Evolutionary conservation across 2,888 invertebrate species (phyloP), one percentile per base, ranked within the genome.

Genomic region (Coenonympha arcania): DNA sequence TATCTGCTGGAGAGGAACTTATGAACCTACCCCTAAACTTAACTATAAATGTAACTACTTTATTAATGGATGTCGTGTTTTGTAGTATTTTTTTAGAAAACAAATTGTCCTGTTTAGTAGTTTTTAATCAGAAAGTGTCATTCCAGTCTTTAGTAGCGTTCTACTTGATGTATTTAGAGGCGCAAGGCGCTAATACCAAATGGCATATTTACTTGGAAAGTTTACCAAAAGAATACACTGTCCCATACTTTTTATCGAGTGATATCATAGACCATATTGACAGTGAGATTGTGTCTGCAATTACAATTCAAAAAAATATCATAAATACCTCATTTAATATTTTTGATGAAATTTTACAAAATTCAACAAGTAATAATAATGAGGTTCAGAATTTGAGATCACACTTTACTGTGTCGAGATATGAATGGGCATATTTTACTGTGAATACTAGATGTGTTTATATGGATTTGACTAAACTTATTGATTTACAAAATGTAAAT

Each of bases 371-470:
- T 74, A 74, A 58, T 55, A 62, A 67, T 88, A 87, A 54, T 45
- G 61, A 36, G 76, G 81, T 79, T 84, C 84, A 62, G 63, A 76
- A 57, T 36, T 73, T 66, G 26, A 73, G 61, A 75, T 84, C 65
- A 16, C 59, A 60, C 63, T 87, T 92, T 61, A 84, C 82, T 26
- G 76, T 88, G 50, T 71, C 86, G 24, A 68, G 77, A 37, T 95
- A 91, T 74, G 88, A 89, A 63, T 95, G 94, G 93, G 92, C 93
- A 8, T 95, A 94, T 83, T 92, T 92, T 68, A 90, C 91, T 60
- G 93, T 96, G 0, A 95, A 96, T 74, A 94, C 95, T 4, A 89
- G 96, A 68, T 92, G 93, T 66, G 92, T 96, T 13, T 95, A 91
- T 73, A 85, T 94, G 62, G 88, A 91, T 65, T 68, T 86, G 56